These are phyloP conservation scores for Atta texana DNA, from an alignment of 1,140 invertebrate genomes.

Conservation along the genomic window DNA sequence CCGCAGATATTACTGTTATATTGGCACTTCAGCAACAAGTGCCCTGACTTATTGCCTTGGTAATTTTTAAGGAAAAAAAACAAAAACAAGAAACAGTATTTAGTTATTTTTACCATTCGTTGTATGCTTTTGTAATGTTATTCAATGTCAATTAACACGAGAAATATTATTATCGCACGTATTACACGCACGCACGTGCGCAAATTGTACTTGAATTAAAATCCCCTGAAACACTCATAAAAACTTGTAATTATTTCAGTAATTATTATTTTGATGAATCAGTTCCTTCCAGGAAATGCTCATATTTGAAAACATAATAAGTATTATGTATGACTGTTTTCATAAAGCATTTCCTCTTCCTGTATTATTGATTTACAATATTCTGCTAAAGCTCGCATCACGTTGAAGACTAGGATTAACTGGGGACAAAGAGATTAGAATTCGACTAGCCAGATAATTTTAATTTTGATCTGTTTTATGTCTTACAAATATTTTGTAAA, in stretches of 20 bases:
- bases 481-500: too few relatives aligned
- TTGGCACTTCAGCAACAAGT: constrained; percentile 35
- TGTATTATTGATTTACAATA: neutral
- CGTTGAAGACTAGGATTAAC: too few relatives aligned
- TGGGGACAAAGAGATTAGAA: too few relatives aligned
- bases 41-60: constrained; percentile 59
- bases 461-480: too few relatives aligned
- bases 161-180: constrained; percentile 51
- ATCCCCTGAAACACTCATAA: constrained; percentile 19
- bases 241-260: constrained; percentile 5
- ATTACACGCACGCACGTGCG: constrained; percentile 30
- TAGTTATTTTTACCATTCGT: constrained; percentile 32
- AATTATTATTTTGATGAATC: constrained; percentile 4
- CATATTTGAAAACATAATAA: neutral
- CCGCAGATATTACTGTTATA: constrained; percentile 54
- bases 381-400: neutral
- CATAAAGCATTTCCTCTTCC: neutral
- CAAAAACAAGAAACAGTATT: constrained; percentile 30
- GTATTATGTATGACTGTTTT: neutral
- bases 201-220: constrained; percentile 59
- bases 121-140: constrained; percentile 47
- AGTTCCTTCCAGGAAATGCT: neutral
- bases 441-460: too few relatives aligned
- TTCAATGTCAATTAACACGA: constrained; percentile 60
- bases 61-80: constrained; percentile 43